Conservation (phyloP, 2,888 invertebrate genomes). For the Colletes collaris region DNA sequence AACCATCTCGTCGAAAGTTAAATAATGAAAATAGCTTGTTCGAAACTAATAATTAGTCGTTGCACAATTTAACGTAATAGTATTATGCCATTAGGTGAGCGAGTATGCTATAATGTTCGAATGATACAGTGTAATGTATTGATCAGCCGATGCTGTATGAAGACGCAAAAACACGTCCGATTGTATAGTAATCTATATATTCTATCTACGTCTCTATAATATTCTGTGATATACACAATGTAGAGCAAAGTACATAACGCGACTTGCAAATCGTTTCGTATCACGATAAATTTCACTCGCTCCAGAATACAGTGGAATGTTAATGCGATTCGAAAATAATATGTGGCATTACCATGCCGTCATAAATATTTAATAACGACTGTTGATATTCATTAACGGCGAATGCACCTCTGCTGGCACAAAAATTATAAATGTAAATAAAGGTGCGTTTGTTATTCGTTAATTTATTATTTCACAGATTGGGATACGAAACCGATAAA, state of each 20-base stretch:
- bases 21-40: too few species aligned
- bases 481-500: not conserved
- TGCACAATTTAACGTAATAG: not conserved
- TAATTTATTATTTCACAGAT: conserved; percentile 15
- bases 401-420: not conserved
- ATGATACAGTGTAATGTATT: conserved; percentile 2
- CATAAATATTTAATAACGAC: conserved; percentile 52
- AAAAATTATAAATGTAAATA: conserved; percentile 28
- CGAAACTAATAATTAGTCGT: too few species aligned
- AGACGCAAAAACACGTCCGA: conserved; percentile 11
- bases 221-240: conserved; percentile 1
- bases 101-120: not conserved
- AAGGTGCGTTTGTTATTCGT: conserved; percentile 18
- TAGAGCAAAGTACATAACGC: conserved; percentile 3
- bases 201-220: conserved; percentile 13
- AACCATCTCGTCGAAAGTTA: too few species aligned
- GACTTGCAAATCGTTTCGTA: conserved; percentile 30
- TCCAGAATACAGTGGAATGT: conserved; percentile 36
- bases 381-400: conserved; percentile 49
- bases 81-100: not conserved
- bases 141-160: conserved; percentile 6
- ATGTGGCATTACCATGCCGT: conserved; percentile 27
- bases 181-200: not conserved
- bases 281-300: conserved; percentile 37
- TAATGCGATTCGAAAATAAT: conserved; percentile 51